phyloP scores from a whole-genome alignment of 1,140 invertebrate genomes.

The Pentalonia nigronervosa region DNA sequence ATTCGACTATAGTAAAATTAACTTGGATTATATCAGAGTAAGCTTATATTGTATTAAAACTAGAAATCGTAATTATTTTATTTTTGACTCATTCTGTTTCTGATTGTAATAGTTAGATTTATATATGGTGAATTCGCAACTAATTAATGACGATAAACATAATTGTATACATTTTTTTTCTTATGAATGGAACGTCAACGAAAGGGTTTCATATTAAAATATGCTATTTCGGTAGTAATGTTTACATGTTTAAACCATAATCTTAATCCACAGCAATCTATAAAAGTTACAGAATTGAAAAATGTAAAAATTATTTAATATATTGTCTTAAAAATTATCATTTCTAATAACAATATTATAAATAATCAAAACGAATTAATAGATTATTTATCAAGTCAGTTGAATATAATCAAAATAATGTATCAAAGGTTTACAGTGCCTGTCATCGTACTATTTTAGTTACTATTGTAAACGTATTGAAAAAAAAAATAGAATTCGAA shows the following conservation, averaged over 20 bases:
- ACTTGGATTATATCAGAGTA: background rate
- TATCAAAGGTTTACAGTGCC: background rate
- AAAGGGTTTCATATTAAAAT: no score
- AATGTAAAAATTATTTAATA: background rate
- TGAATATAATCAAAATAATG: background rate
- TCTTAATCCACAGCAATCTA: no score
- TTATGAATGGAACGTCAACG: no score
- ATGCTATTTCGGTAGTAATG: no score
- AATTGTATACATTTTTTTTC: no score
- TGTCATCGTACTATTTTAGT: background rate
- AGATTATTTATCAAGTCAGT: background rate
- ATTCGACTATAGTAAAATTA: background rate
- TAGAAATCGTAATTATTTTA: background rate
- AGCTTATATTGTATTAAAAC: background rate
- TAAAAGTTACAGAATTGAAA: background rate
- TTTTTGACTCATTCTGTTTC: background rate
- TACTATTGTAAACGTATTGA: background rate
- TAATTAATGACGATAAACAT: no score
- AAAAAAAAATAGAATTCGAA: background rate
- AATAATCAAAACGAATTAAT: background rate
- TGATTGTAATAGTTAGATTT: no score
- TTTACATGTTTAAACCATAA: no score
- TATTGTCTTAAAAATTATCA: background rate
- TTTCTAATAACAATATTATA: no score
- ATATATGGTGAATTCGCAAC: no score